Conservation (phyloP, 2,797 vertebrate genomes). For the Peromyscus aztecus region DNA sequence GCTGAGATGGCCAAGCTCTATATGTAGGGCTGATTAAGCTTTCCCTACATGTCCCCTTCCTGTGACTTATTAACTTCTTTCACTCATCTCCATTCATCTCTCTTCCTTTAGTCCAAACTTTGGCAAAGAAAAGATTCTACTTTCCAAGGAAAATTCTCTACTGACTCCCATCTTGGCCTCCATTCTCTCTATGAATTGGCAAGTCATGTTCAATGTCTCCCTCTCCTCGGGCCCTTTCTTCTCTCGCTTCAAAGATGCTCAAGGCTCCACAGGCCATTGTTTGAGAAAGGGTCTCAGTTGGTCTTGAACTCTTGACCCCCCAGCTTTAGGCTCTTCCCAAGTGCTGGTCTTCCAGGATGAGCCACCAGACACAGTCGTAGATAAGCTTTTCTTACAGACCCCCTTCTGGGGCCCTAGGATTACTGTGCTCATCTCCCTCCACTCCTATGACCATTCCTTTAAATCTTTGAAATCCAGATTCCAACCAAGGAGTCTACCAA, state of each 20-base stretch:
- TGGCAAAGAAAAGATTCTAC: slow-evolving; percentile 19
- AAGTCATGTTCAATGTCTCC: neutral
- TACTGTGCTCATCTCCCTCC: neutral
- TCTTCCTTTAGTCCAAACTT: slow-evolving; percentile 25
- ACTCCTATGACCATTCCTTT: neutral
- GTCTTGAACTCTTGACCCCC: neutral
- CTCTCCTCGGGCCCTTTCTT: neutral
- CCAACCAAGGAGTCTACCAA: neutral
- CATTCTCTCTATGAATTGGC: neutral
- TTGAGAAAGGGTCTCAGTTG: neutral
- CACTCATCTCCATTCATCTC: slow-evolving; percentile 33
- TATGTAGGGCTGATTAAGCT: neutral
- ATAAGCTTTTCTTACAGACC: neutral
- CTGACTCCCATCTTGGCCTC: neutral
- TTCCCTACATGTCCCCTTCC: slow-evolving; percentile 15
- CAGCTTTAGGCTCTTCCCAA: neutral
- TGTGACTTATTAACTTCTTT: slow-evolving; percentile 18
- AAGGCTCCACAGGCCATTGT: neutral
- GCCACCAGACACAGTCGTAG: neutral
- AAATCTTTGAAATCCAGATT: slow-evolving; percentile 15
- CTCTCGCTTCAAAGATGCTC: slow-evolving; percentile 36
- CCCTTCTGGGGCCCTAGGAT: neutral
- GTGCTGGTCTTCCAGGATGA: neutral
- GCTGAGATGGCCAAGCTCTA: neutral
- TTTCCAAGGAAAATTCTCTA: slow-evolving; percentile 44